phyloP scores from a whole-genome alignment of 1,140 invertebrate genomes.

The Ceratoteleas bidentatus region DNA sequence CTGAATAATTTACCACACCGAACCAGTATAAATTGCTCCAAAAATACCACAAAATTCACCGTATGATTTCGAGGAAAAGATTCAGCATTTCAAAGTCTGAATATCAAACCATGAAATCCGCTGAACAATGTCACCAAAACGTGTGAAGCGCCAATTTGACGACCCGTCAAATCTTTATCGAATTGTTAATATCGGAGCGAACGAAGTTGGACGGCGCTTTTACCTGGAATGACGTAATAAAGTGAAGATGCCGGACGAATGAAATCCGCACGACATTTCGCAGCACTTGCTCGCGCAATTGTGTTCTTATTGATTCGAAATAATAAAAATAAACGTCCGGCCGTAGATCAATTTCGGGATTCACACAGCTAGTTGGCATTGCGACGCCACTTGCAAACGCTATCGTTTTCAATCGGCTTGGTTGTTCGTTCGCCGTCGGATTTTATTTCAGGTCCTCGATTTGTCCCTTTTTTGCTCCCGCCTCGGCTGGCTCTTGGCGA shows the following conservation, averaged over 20 bases:
- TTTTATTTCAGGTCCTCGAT: constrained; percentile 60
- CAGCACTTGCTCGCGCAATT: constrained; percentile 14
- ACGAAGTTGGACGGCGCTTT: not conserved
- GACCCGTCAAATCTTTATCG: not conserved
- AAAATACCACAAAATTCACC: too few species aligned
- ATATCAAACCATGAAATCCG: not conserved
- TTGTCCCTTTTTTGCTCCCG: constrained; percentile 47
- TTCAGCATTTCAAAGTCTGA: too few species aligned
- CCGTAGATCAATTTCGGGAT: constrained; percentile 46
- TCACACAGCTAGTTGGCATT: constrained; percentile 52
- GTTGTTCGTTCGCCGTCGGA: constrained; percentile 49
- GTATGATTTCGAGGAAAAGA: too few species aligned
- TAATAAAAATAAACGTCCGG: constrained; percentile 48
- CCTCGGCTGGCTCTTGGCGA: constrained; percentile 33
- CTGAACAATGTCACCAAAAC: not conserved
- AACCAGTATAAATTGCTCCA: too few species aligned
- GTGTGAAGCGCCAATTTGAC: not conserved
- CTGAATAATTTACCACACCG: too few species aligned
- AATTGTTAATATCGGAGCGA: not conserved
- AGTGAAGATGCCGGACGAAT: not conserved
- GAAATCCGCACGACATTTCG: constrained; percentile 17
- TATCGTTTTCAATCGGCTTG: constrained; percentile 60
- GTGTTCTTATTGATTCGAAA: constrained; percentile 50
- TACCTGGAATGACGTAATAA: not conserved
- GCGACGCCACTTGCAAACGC: constrained; percentile 41